A percentile compares a stretch with the other conserved stretches of the same genome.
Conservation (phyloP, 2,113 vertebrate species). For the Callospermophilus lateralis region DNA sequence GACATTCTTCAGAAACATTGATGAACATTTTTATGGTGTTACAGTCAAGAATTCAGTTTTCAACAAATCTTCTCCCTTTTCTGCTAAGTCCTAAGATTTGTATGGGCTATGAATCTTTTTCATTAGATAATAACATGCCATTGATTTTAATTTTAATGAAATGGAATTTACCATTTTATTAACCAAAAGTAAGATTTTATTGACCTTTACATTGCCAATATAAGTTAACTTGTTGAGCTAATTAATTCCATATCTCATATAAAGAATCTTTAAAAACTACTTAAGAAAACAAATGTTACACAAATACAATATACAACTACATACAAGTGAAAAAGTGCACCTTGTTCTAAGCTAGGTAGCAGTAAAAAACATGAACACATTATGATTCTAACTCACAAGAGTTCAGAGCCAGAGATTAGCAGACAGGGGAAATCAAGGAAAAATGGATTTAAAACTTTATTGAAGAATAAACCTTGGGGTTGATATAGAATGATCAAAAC, state of each 20-base stretch:
- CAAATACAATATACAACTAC: not conserved
- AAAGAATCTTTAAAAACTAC: not conserved
- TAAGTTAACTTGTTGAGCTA: not conserved
- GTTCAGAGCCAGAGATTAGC: not conserved
- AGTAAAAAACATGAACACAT: not conserved
- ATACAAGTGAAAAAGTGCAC: not conserved
- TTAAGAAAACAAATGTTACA: not conserved
- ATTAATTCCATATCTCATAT: not conserved
- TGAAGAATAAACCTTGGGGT: not conserved
- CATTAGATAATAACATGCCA: not conserved
- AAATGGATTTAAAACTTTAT: not conserved
- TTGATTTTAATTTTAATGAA: not conserved
- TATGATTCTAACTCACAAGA: not conserved
- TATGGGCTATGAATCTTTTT: not conserved
- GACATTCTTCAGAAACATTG: not conserved
- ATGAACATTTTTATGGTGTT: not conserved
- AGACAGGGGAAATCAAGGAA: not conserved
- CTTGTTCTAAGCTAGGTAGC: not conserved
- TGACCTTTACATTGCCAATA: not conserved
- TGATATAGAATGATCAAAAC: not conserved
- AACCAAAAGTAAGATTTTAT: not conserved
- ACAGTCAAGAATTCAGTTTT: not conserved
- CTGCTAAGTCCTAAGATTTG: not conserved
- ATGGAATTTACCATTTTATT: not conserved
- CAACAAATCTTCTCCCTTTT: not conserved